Base-by-base conservation (phyloP, 1,140 invertebrate genomes). In the Tetragonula clypearis region DNA sequence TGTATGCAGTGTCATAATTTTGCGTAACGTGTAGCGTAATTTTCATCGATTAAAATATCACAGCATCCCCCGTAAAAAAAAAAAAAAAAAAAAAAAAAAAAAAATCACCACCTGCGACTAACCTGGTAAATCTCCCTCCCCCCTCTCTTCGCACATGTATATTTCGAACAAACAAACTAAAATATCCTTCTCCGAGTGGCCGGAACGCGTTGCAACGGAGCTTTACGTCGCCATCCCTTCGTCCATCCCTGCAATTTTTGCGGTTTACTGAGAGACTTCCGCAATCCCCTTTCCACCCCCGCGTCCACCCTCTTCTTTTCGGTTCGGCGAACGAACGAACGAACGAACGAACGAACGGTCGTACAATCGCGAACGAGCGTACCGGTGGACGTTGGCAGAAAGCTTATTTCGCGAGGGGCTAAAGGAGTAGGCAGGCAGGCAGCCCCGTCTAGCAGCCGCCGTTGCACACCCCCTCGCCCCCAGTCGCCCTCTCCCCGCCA, bases 381-480 rank as follows among this genome's bases (percentile, higher is more conserved):
- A 23, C 1, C n/a, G 5, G 78, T 69, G 26, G 19, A 26, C 49
- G 49, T 78, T 60, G 74, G 35, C 53, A n/a, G 53, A 19, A 72
- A 74, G 68, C 73, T 78, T 56, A 83, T 72, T 66, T 79, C 66
- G 77, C 30, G 66, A 49, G 41, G 41, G 75, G 58, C n/a, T 75
- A 83, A 87, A 75, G 79, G 55, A 88, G 80, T 73, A 86, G 89
- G 88, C 85, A 82, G 89, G 88, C 85, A 82, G 86, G 41, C 41
- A 41, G 41, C 41, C 41, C 90, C 90, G 88, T 83, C 88, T 88
- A 69, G 74, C 87, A 88, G 88, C 87, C 83, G 87, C 87, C 90
- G 89, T 88, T 88, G 84, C 79, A 79, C 74, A 87, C 88, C 87
- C 87, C 41, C 41, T 8, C 41, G 41, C 41, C 41, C 41, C 41